Conservation (phyloP, 2,113 vertebrate genomes). For the Anhinga anhinga region DNA sequence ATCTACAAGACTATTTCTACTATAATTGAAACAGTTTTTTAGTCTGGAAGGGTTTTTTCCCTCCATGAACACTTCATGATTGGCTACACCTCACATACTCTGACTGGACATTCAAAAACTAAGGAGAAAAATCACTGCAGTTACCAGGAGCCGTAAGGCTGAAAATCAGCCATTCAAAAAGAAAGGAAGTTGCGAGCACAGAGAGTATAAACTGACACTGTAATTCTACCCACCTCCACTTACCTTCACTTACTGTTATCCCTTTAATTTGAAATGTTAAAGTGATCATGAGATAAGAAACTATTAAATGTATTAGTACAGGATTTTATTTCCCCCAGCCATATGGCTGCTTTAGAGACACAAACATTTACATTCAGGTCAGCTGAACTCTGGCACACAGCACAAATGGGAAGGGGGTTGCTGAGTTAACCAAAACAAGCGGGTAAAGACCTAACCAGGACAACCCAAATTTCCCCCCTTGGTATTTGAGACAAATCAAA, state of each 20-base stretch:
- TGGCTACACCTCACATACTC: neutral
- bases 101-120: neutral
- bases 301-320: constrained; percentile 27
- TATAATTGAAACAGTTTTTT: neutral
- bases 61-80: neutral
- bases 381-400: neutral
- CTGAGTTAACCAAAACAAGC: neutral
- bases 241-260: constrained; percentile 71
- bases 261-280: constrained; percentile 60
- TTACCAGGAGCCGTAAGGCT: neutral
- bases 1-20: neutral
- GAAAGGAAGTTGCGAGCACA: neutral
- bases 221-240: constrained; percentile 55
- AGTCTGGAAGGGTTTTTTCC: neutral
- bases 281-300: constrained; percentile 39
- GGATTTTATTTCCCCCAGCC: constrained; percentile 32
- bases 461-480: neutral
- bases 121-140: neutral
- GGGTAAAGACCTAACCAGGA: neutral
- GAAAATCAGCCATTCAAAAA: neutral
- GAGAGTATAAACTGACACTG: neutral
- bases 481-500: neutral
- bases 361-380: neutral
- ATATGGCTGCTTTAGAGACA: neutral
- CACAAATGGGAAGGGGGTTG: neutral